phyloP scores from a whole-genome alignment of 2,888 invertebrate species.

The Acleris cristana region DNA sequence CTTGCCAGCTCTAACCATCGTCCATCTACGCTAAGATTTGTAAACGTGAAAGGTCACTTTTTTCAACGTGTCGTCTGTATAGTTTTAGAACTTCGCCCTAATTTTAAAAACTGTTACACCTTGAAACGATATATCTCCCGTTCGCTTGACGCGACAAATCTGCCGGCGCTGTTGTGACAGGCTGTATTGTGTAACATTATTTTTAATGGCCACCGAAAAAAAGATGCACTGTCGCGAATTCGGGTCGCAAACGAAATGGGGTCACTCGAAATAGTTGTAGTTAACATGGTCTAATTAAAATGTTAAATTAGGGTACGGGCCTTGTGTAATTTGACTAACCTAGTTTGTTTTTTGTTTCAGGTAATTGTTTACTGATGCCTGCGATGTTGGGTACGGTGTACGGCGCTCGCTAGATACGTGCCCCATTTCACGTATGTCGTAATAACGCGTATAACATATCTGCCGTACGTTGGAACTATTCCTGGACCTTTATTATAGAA shows the following conservation, averaged over 20 bases:
- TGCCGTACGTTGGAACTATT: conserved; percentile 65
- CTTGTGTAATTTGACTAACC: conserved; percentile 32
- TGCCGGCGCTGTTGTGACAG: conserved; percentile 68
- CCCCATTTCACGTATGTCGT: conserved; percentile 24
- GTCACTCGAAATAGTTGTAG: conserved; percentile 75
- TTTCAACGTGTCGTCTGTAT: conserved; percentile 34
- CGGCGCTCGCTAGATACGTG: conserved; percentile 34
- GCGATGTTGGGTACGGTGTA: neutral
- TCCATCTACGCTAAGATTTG: neutral
- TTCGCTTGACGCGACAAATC: conserved; percentile 64
- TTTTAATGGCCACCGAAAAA: conserved; percentile 69
- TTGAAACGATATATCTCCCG: conserved; percentile 64
- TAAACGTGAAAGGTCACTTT: conserved; percentile 23
- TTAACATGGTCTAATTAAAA: conserved; percentile 79
- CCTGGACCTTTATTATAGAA: conserved; percentile 68
- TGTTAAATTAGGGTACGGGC: conserved; percentile 32
- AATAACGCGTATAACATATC: conserved; percentile 65
- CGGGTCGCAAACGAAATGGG: conserved; percentile 72
- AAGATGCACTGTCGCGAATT: conserved; percentile 72
- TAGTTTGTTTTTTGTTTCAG: conserved; percentile 64
- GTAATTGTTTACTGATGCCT: conserved; percentile 51
- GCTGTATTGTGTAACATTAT: conserved; percentile 69
- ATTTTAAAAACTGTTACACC: conserved; percentile 54
- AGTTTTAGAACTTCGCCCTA: conserved; percentile 41
- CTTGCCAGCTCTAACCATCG: conserved; percentile 2